Conservation (phyloP, 2,113 vertebrate genomes). For the Pseudonaja textilis region DNA sequence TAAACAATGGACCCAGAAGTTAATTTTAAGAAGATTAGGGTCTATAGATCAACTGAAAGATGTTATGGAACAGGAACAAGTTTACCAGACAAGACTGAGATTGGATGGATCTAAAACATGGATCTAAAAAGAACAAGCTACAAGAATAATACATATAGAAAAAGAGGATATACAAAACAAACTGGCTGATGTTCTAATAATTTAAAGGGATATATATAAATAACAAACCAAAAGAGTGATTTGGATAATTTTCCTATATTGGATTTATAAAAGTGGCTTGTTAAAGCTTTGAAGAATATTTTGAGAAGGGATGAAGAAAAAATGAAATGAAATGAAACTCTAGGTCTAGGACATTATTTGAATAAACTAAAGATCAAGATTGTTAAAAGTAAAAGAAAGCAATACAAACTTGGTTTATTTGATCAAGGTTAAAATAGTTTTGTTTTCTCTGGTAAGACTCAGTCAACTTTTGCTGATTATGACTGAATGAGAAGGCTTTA, state of each 20-base stretch:
- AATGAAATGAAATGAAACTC: not conserved
- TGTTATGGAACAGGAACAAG: not conserved
- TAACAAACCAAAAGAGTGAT: not conserved
- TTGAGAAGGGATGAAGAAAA: not conserved
- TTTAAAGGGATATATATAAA: not conserved
- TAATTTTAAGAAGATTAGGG: not conserved
- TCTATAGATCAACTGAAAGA: not conserved
- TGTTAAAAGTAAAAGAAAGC: not conserved
- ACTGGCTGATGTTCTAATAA: not conserved
- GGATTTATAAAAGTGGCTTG: not conserved
- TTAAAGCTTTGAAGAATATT: not conserved
- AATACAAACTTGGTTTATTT: not conserved
- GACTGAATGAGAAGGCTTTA: not conserved
- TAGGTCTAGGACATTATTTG: not conserved
- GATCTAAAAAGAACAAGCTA: not conserved
- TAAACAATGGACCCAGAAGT: not conserved
- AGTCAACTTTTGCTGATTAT: not conserved
- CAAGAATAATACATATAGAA: not conserved
- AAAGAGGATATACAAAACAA: not conserved
- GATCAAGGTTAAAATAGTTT: not conserved
- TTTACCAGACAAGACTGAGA: not conserved
- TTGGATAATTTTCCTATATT: not conserved
- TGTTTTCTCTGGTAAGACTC: not conserved
- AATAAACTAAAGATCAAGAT: not conserved
- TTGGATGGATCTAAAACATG: not conserved